Conservation (phyloP, 2,888 invertebrate species). For the Agrotis ipsilon region DNA sequence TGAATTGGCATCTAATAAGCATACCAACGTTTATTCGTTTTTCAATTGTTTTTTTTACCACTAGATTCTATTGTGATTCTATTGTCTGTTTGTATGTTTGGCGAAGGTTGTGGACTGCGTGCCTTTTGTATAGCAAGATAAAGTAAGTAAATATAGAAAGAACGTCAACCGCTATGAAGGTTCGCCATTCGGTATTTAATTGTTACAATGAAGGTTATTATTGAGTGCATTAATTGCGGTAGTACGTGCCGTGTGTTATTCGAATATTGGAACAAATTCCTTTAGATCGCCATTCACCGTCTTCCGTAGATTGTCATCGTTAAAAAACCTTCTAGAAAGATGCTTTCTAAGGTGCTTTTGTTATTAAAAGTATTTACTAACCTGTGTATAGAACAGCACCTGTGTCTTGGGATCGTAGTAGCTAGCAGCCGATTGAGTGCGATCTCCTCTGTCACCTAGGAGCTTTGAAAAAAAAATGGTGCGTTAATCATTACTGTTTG, state of each 20-base stretch:
- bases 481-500: background rate
- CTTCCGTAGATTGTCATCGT: no score
- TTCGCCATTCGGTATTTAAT: conserved; percentile 53
- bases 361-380: conserved; percentile 62
- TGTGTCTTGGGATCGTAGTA: conserved; percentile 93
- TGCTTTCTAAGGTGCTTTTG: background rate
- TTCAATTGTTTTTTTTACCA: conserved; percentile 28
- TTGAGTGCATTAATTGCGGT: conserved; percentile 32
- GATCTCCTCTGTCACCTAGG: conserved; percentile 93
- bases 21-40: conserved; percentile 11
- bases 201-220: conserved; percentile 59
- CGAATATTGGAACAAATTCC: background rate
- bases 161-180: conserved; percentile 58
- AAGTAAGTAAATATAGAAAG: conserved; percentile 50
- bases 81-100: conserved; percentile 35
- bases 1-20: conserved; percentile 3
- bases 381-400: conserved; percentile 95
- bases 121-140: conserved; percentile 60
- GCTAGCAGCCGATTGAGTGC: conserved; percentile 94
- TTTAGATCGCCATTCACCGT: background rate
- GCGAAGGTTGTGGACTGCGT: conserved; percentile 46
- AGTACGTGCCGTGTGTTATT: conserved; percentile 13
- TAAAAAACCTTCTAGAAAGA: background rate
- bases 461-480: conserved; percentile 78
- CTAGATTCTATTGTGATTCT: conserved; percentile 36